Conservation (phyloP, 2,888 invertebrate genomes). For the Meteorus colon region DNA sequence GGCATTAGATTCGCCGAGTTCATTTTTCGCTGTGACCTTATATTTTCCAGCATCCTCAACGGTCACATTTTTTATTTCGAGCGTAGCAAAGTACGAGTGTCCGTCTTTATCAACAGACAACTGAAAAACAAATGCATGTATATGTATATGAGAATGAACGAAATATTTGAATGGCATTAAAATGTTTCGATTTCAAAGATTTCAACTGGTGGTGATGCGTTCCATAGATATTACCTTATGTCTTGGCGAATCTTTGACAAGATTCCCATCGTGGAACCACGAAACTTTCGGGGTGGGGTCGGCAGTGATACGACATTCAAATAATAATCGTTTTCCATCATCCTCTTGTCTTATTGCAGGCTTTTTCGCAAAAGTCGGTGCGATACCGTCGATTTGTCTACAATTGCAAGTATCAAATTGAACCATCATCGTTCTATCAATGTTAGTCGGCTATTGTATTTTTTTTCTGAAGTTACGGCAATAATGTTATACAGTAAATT, state of each 20-base stretch:
- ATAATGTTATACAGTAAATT: too few species aligned
- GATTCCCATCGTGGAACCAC: slow-evolving; percentile 92
- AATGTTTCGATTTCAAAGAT: not conserved
- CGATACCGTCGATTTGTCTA: slow-evolving; percentile 98
- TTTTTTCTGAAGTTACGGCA: too few species aligned
- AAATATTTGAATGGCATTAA: not conserved
- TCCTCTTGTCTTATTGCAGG: slow-evolving; percentile 98
- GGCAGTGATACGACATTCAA: slow-evolving; percentile 95
- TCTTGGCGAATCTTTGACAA: slow-evolving; percentile 87
- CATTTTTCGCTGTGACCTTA: slow-evolving; percentile 97
- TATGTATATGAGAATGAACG: slow-evolving; percentile 49
- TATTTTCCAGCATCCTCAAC: slow-evolving; percentile 98
- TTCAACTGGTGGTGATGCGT: not conserved
- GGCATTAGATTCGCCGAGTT: slow-evolving; percentile 97
- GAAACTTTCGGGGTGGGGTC: slow-evolving; percentile 91
- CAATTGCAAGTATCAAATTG: slow-evolving; percentile 56
- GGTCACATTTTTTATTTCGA: slow-evolving; percentile 95
- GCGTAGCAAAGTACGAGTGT: slow-evolving; percentile 93
- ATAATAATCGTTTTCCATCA: slow-evolving; percentile 93
- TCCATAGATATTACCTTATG: slow-evolving; percentile 81
- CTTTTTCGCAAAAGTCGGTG: slow-evolving; percentile 98
- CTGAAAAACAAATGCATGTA: slow-evolving; percentile 74
- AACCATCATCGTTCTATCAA: not conserved
- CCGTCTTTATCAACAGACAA: slow-evolving; percentile 92
- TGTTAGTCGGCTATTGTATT: too few species aligned